Base-by-base conservation (phyloP, 2,113 vertebrate genomes). In the Corythornis vintsioides region DNA sequence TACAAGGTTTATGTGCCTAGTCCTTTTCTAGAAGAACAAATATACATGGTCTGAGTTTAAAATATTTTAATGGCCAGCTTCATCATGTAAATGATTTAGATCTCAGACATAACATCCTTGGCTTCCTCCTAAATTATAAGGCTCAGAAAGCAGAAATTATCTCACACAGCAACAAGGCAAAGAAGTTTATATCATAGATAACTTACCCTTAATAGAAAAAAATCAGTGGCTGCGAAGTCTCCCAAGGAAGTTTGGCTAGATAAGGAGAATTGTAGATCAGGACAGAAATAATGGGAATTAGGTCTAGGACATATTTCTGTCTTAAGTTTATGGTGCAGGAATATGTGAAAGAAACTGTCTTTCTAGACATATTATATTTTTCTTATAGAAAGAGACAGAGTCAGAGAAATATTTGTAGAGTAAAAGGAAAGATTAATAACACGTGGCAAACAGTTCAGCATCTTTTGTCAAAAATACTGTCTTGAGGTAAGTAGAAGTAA, bases 381-480 rank as follows among this genome's bases (percentile, higher is more conserved):
- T 55, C 38, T 83, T 50, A 28, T 11, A 42, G 17, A 2, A 38
- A 38, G 50, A 71, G 35, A 29, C 12, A 83, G 31, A 83, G 31
- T 55, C 8, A 67, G 14, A 22, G 15, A 50, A 52, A 66, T 29
- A 72, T 24, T n/a, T 73, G 24, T 12, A 13, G 3, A 42, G 5
- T 31, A 86, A 83, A 69, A 93, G 3, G 12, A 86, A 86, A 42
- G 6, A 55, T 13, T 47, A 56, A 11, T 57, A 48, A 16, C 42
- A 66, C 1, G 3, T 18, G 13, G 3, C 3, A 90, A 70, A 40
- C 5, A 52, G 6, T 17, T 60, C 9, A 15, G 14, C 1, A 1
- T 9, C 4, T 63, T 83, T 50, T 4, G 15, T 12, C 31, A 57
- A 25, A 78, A 20, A 2, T 3, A 18, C 10, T 75, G 6, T 70